Evolutionary conservation across 2,797 vertebrate genomes (phyloP), one percentile per base, ranked within the genome.

Genomic region (Characodon lateralis): DNA sequence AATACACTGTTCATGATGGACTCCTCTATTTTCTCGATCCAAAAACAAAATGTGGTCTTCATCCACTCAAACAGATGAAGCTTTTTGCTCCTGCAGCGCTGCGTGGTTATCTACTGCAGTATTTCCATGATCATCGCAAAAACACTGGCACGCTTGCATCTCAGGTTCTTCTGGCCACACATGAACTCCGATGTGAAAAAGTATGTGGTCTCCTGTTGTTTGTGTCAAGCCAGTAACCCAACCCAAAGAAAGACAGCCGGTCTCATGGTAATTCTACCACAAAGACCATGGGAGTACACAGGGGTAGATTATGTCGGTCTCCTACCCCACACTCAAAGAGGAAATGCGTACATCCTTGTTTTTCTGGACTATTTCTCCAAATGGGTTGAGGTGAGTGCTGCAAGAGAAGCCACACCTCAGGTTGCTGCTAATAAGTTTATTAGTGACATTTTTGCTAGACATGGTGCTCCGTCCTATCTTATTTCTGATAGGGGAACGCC

Each of bases 341-440:
- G 28, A 28, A 28, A 28, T 28, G 28, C 1, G 28, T 28, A 28
- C 28, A 28, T 28, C 28, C 28, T 28, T 28, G 28, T 28, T 28
- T 28, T 28, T 28, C 28, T 28, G 28, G 28, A 28, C 28, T 28
- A 28, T 28, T 28, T 28, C 28, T 28, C 28, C 28, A 28, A 28
- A 28, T 28, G 28, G 28, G 28, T 28, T 28, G 28, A 28, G 28
- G 28, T 28, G 28, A 28, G 28, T 28, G 28, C 28, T 28, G 28
- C 28, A 28, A 28, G 28, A 12, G 66, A 69, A 69, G 22, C 66
- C 2, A 69, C 66, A 12, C 41, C 66, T 43, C 66, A 46, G 22
- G 66, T 69, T 69, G 66, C 66, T 69, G 39, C 66, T 69, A 69
- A 43, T 43, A 69, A 69, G 39, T 46, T 69, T 12, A 69, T 69